Conservation (phyloP, 2,113 vertebrate species). For the Gambusia affinis region DNA sequence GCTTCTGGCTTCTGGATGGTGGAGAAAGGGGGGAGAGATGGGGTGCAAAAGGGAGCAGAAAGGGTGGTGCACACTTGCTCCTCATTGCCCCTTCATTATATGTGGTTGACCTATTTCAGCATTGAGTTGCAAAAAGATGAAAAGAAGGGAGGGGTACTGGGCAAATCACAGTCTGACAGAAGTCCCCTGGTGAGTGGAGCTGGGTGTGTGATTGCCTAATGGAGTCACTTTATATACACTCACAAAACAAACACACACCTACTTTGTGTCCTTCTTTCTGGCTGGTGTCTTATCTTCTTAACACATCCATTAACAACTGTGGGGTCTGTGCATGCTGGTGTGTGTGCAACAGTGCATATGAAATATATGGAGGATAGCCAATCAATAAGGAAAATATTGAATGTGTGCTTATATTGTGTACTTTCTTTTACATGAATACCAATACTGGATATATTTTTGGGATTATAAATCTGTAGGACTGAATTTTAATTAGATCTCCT, state of each 20-base stretch:
- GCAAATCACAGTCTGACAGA: constrained; percentile 77
- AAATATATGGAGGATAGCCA: constrained; percentile 1
- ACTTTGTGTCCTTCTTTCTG: constrained; percentile 24
- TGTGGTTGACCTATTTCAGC: constrained; percentile 93
- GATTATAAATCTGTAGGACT: neutral
- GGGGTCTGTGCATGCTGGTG: constrained; percentile 6
- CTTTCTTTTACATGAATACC: neutral
- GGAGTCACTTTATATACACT: constrained; percentile 43
- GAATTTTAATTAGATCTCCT: neutral
- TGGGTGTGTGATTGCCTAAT: constrained; percentile 74
- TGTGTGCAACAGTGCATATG: neutral
- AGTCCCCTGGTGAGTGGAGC: constrained; percentile 70
- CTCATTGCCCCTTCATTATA: constrained; percentile 91
- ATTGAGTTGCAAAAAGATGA: constrained; percentile 74
- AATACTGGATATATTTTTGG: neutral
- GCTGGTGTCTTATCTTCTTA: constrained; percentile 64
- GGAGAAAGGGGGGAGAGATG: constrained; percentile 27
- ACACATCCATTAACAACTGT: constrained; percentile 73
- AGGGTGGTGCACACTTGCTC: constrained; percentile 68
- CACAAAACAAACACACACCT: constrained; percentile 36
- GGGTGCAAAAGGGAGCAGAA: constrained; percentile 18
- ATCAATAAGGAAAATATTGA: constrained; percentile 3
- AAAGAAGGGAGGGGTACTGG: constrained; percentile 46
- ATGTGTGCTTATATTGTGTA: neutral
- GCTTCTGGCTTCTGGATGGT: constrained; percentile 36